These are phyloP conservation scores for Helleia helle DNA, from an alignment of 2,888 invertebrate species.

Conservation along the genomic window DNA sequence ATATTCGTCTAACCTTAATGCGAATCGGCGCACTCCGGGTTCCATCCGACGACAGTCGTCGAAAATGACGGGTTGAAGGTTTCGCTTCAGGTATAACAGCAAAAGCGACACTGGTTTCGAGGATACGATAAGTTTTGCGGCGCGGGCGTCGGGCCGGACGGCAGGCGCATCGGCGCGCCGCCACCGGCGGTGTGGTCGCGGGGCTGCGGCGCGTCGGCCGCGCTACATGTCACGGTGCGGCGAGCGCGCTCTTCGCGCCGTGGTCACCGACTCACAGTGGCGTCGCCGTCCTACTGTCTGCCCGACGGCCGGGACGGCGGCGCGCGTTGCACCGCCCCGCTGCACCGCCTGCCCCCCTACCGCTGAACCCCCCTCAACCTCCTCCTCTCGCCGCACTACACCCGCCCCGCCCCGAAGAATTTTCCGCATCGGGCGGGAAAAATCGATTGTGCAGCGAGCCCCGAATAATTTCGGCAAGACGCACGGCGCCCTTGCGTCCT, in stretches of 20 bases:
- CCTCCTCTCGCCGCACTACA: conserved; percentile 44
- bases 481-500: conserved; percentile 70
- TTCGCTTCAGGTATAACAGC: conserved; percentile 58
- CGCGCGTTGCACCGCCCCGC: conserved; percentile 72
- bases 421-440: conserved; percentile 74
- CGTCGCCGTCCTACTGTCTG: conserved; percentile 74
- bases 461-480: conserved; percentile 74
- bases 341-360: conserved; percentile 67
- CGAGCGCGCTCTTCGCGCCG: conserved; percentile 69
- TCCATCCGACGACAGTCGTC: conserved; percentile 69
- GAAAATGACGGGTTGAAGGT: conserved; percentile 61
- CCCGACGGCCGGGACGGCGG: conserved; percentile 57
- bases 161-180: conserved; percentile 67
- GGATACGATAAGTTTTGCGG: conserved; percentile 37
- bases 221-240: conserved; percentile 70
- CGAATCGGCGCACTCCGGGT: conserved; percentile 72
- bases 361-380: conserved; percentile 38
- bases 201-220: conserved; percentile 53
- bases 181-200: conserved; percentile 65
- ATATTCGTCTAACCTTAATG: conserved; percentile 72
- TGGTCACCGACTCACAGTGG: conserved; percentile 71
- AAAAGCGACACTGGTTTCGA: conserved; percentile 41
- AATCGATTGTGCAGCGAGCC: conserved; percentile 74
- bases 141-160: conserved; percentile 58
- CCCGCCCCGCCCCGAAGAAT: conserved; percentile 71